Evolutionary conservation across 2,888 invertebrate species (phyloP), one percentile per base, ranked within the genome.

Genomic region (Scelioninae gen. 2): DNA sequence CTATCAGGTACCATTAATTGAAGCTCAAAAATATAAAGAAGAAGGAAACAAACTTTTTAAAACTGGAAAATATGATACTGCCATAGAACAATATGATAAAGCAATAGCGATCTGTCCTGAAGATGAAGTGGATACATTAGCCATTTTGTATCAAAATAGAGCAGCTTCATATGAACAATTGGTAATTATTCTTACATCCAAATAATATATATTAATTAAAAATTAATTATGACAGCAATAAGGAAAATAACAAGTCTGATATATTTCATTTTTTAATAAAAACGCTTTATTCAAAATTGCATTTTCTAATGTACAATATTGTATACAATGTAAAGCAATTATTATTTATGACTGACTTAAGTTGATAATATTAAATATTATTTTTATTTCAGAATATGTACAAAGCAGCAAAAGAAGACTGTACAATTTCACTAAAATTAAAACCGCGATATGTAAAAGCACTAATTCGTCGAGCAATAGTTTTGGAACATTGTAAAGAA

Each of bases 121-220:
- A 74, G 90, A 93, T 63, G 90, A 92, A 78, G 88, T 88, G 19
- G 89, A 90, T 0, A 95, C 95, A 78, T 87, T 96, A 61, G 93
- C 97, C 0, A 96, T 95, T 11, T 96, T 95, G 87, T 96, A 96
- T 86, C 98, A 98, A 86, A 98, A 98, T 84, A 91, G 97, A 80
- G 98, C 97, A 9, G 98, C 97, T 11, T 95, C 96, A 41, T 95
- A 96, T 86, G 97, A 97, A 86, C 94, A 96, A 86, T 88, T 96
- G 82, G 91, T 91, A 85, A 39, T 15, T 11, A n/a, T 41, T 1
- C n/a, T n/a, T n/a, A n/a, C n/a, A n/a, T n/a, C n/a, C n/a, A n/a
- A n/a, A n/a, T n/a, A n/a, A n/a, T n/a, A n/a, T n/a, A n/a, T n/a
- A n/a, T n/a, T n/a, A n/a, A n/a, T n/a, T n/a, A n/a, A n/a, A n/a